Evolutionary conservation across 2,888 invertebrate species (phyloP).

Genomic region (Ctenicera cuprea): DNA sequence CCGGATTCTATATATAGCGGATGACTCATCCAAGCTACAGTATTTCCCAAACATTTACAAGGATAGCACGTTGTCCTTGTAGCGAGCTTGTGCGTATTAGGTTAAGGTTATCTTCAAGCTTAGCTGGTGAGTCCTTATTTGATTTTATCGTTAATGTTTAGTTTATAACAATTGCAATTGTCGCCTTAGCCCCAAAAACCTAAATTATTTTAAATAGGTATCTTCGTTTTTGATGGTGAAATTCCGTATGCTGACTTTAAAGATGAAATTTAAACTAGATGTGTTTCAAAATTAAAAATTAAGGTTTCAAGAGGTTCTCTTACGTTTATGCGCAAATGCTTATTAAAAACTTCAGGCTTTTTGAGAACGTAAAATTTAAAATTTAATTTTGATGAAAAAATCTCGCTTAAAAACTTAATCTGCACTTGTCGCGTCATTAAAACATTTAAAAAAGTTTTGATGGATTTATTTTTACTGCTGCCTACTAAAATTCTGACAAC

Average conservation of each 20-base stretch:
- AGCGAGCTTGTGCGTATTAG: slow-evolving; percentile 60
- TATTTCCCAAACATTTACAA: slow-evolving; percentile 66
- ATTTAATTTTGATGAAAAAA: slow-evolving; percentile 9
- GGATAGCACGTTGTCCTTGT: slow-evolving; percentile 64
- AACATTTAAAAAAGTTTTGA: slow-evolving; percentile 5
- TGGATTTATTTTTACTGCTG: not conserved
- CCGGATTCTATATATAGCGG: slow-evolving; percentile 69
- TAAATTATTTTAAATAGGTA: not conserved
- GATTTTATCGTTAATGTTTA: not conserved
- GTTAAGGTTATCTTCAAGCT: slow-evolving; percentile 47
- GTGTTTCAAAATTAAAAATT: not conserved
- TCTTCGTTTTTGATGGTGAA: too few species aligned
- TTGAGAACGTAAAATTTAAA: slow-evolving; percentile 13
- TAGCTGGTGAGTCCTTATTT: slow-evolving; percentile 31
- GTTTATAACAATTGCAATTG: not conserved
- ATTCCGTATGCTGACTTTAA: too few species aligned
- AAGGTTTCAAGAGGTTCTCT: not conserved
- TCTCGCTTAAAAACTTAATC: not conserved
- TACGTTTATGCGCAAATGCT: not conserved
- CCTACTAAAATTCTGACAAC: too few species aligned
- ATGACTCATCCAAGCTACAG: slow-evolving; percentile 71
- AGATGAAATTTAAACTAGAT: too few species aligned
- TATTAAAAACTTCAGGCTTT: not conserved
- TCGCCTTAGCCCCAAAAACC: not conserved
- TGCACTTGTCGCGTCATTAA: slow-evolving; percentile 1